Conservation (phyloP, 2,797 vertebrate genomes). For the Arctocebus calabarensis region DNA sequence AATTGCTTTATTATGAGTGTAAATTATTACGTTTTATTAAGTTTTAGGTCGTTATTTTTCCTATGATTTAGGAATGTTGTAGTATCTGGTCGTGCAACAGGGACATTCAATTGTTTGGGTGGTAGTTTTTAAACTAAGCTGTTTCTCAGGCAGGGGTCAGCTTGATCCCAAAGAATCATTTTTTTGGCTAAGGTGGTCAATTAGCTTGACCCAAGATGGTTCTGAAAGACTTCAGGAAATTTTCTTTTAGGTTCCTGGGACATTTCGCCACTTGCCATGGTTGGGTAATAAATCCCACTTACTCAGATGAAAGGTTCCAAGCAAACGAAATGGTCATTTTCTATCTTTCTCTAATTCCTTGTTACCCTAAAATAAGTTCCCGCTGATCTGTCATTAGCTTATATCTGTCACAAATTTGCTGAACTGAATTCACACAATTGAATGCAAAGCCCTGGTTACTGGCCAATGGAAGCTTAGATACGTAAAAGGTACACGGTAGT, state of each 20-base stretch:
- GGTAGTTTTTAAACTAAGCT: slow-evolving; percentile 37
- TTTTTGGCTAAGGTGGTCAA: not conserved
- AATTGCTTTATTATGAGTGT: slow-evolving; percentile 8
- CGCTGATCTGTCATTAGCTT: not conserved
- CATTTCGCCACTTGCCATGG: not conserved
- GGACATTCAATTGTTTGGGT: slow-evolving; percentile 61
- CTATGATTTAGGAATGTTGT: not conserved
- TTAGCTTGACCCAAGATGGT: not conserved
- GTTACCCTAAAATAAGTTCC: not conserved
- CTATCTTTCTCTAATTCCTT: slow-evolving; percentile 26
- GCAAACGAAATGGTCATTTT: slow-evolving; percentile 36
- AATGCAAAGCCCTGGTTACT: not conserved
- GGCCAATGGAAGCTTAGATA: not conserved
- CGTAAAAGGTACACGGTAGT: not conserved
- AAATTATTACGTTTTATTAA: slow-evolving; percentile 11
- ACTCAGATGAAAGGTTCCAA: slow-evolving; percentile 2
- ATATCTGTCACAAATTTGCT: not conserved
- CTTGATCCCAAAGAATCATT: not conserved
- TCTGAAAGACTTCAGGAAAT: slow-evolving; percentile 21
- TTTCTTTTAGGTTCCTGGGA: not conserved
- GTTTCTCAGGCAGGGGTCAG: slow-evolving; percentile 20
- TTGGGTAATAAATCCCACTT: not conserved
- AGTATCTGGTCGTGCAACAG: slow-evolving; percentile 54
- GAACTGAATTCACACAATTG: not conserved
- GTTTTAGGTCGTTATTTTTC: not conserved